These are phyloP conservation scores for Bungarus multicinctus DNA, from an alignment of 2,113 vertebrate genomes.

Conservation along the genomic window DNA sequence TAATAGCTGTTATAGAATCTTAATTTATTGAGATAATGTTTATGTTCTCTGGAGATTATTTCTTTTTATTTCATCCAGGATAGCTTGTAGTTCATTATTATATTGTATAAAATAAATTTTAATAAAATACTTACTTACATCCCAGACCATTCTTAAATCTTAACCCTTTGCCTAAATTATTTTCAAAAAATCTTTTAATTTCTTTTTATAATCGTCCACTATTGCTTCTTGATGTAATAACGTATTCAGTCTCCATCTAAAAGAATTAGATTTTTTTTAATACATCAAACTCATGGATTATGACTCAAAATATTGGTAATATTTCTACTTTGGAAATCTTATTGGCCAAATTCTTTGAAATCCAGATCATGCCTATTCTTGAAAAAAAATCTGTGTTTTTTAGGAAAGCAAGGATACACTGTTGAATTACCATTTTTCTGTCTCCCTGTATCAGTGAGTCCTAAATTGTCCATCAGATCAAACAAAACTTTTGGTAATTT, in stretches of 20 bases:
- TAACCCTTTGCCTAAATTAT: not conserved
- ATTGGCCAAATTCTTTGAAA: not conserved
- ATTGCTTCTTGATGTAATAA: not conserved
- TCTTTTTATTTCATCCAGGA: not conserved
- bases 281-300: not conserved
- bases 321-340: not conserved
- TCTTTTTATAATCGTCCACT: not conserved
- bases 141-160: not conserved
- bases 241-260: not conserved
- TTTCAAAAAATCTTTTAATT: not conserved
- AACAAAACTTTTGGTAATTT: not conserved
- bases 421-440: not conserved
- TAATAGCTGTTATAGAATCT: not conserved
- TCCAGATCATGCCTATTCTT: not conserved
- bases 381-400: not conserved
- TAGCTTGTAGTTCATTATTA: not conserved
- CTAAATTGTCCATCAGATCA: not conserved
- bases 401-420: not conserved
- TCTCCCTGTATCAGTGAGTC: not conserved
- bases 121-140: not conserved
- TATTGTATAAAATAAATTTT: not conserved
- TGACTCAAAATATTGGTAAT: not conserved
- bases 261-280: not conserved
- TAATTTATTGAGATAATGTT: not conserved
- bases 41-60: not conserved